These are phyloP conservation scores for Syrphus vitripennis DNA, from an alignment of 2,888 invertebrate genomes.

Conservation along the genomic window DNA sequence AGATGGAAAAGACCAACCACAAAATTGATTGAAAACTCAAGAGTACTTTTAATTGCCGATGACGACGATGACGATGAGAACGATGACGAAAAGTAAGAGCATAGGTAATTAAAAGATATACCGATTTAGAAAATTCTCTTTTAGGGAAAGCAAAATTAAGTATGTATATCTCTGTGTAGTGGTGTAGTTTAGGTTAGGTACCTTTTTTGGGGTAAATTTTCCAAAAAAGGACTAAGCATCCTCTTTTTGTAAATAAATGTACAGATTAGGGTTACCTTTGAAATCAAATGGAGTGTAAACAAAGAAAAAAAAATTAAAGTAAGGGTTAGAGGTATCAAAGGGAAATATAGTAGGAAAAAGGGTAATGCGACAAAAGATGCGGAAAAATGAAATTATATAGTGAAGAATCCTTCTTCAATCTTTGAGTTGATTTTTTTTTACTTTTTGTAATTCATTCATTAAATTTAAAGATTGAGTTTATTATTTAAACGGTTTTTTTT, in stretches of 20 bases:
- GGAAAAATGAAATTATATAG: neutral
- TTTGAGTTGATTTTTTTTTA: neutral
- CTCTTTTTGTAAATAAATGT: neutral
- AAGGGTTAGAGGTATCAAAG: neutral
- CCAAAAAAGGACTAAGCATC: neutral
- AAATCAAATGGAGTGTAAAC: neutral
- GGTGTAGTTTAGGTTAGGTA: neutral
- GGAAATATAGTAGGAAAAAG: neutral
- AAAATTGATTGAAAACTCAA: slow-evolving; percentile 35
- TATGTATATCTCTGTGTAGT: too few species aligned
- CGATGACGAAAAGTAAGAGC: neutral
- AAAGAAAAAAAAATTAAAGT: neutral
- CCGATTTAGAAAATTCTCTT: slow-evolving; percentile 14
- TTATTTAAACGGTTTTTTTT: too few species aligned
- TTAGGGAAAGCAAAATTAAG: neutral
- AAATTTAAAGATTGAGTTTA: too few species aligned
- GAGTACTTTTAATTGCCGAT: neutral
- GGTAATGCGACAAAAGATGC: neutral
- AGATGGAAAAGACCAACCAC: neutral
- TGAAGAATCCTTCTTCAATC: neutral
- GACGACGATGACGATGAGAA: too few species aligned
- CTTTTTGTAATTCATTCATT: neutral
- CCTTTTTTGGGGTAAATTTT: neutral
- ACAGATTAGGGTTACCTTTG: neutral
- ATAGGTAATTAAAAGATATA: slow-evolving; percentile 38